Conservation (phyloP, 2,113 vertebrate genomes). For the Micromys minutus region DNA sequence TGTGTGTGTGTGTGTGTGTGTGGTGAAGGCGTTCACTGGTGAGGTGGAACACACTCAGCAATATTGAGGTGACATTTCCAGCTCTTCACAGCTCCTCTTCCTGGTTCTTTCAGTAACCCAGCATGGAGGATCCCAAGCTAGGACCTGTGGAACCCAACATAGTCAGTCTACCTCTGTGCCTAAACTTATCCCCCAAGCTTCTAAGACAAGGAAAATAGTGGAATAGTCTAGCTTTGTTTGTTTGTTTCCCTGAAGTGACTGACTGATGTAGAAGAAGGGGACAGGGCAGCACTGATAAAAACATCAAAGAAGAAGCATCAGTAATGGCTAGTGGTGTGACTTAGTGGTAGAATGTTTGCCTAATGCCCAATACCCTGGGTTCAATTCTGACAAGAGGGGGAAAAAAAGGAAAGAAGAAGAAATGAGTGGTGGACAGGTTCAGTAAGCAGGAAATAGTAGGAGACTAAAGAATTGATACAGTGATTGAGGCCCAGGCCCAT, state of each 20-base stretch:
- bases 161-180: not conserved
- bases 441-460: too few relatives aligned
- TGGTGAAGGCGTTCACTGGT: not conserved
- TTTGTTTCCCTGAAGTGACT: not conserved
- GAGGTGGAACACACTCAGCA: fast-evolving
- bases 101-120: not conserved
- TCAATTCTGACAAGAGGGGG: not conserved
- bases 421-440: too few relatives aligned
- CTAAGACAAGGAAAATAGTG: not conserved
- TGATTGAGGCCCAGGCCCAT: not conserved
- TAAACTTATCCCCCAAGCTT: fast-evolving
- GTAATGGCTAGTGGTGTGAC: not conserved
- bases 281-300: not conserved
- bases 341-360: not conserved
- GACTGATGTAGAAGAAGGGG: not conserved
- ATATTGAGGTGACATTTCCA: fast-evolving
- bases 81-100: too few relatives aligned
- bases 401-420: not conserved
- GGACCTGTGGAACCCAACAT: not conserved
- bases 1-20: not conserved
- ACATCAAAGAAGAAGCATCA: not conserved
- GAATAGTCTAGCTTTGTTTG: not conserved
- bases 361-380: not conserved
- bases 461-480: not conserved
- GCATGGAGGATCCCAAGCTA: not conserved